phyloP scores from a whole-genome alignment of 2,113 vertebrate species.

The Myiozetetes cayanensis region DNA sequence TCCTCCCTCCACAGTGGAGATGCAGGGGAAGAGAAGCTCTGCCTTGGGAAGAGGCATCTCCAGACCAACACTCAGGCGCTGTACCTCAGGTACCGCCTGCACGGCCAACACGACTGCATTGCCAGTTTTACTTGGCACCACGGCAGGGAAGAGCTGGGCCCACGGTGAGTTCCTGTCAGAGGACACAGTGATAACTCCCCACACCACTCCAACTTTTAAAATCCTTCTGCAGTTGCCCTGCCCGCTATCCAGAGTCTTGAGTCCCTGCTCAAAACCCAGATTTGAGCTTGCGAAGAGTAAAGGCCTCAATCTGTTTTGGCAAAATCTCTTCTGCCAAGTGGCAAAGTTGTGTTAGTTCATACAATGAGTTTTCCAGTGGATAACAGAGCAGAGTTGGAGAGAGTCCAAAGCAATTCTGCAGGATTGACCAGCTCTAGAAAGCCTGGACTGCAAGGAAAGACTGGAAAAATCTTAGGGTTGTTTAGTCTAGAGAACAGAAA shows the following conservation, averaged over 20 bases:
- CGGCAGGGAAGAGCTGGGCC: background rate
- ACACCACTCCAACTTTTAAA: background rate
- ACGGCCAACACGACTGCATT: rapidly evolving
- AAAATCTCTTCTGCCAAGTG: background rate
- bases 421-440: constrained; percentile 42
- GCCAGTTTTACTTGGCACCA: background rate
- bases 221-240: background rate
- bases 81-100: background rate
- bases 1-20: background rate
- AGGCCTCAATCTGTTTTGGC: background rate
- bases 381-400: constrained; percentile 5
- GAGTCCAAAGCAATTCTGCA: constrained; percentile 4
- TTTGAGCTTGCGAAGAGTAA: background rate
- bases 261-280: background rate
- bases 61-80: rapidly evolving
- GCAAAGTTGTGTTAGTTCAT: background rate
- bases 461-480: background rate
- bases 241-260: background rate
- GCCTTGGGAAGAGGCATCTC: background rate
- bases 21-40: rapidly evolving
- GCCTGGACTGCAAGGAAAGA: background rate
- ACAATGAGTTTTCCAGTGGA: constrained; percentile 45
- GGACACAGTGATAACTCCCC: background rate
- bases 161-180: rapidly evolving
- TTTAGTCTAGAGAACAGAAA: constrained; percentile 52